Percentiles rank a stretch among this genome's conserved stretches.
These are phyloP conservation scores for Tyrannus savana DNA, from an alignment of 2,113 vertebrate species.

Conservation along the genomic window DNA sequence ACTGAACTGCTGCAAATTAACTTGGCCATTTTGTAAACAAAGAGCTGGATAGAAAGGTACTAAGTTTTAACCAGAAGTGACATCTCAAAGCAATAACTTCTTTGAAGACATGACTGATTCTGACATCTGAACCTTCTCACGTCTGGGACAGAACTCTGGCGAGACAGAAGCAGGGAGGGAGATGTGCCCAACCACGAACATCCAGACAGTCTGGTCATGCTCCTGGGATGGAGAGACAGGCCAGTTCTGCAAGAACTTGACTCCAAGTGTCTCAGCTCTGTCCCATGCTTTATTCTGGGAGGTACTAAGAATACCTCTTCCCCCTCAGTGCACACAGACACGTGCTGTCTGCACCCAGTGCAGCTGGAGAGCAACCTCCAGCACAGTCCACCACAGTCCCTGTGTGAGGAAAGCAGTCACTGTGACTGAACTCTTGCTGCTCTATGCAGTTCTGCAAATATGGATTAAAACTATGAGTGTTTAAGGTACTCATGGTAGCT, in stretches of 20 bases:
- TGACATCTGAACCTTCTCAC: background rate
- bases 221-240: background rate
- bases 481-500: background rate
- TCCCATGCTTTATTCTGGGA: background rate
- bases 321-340: background rate
- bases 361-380: background rate
- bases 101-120: background rate
- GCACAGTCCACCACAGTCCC: background rate
- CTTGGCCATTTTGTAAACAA: background rate
- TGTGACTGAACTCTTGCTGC: background rate
- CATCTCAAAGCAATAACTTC: background rate
- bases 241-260: background rate
- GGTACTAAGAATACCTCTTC: background rate
- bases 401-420: background rate
- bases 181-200: accelerated
- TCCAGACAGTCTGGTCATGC: background rate
- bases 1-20: background rate
- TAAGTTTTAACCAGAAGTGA: background rate
- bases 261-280: background rate
- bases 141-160: background rate
- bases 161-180: background rate
- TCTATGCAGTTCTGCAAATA: background rate
- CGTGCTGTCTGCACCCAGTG: accelerated
- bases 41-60: background rate
- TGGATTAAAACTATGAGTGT: background rate